Percentiles rank a stretch among this genome's conserved stretches.
Conservation (phyloP, 2,113 vertebrate species). For the Smithornis capensis region DNA sequence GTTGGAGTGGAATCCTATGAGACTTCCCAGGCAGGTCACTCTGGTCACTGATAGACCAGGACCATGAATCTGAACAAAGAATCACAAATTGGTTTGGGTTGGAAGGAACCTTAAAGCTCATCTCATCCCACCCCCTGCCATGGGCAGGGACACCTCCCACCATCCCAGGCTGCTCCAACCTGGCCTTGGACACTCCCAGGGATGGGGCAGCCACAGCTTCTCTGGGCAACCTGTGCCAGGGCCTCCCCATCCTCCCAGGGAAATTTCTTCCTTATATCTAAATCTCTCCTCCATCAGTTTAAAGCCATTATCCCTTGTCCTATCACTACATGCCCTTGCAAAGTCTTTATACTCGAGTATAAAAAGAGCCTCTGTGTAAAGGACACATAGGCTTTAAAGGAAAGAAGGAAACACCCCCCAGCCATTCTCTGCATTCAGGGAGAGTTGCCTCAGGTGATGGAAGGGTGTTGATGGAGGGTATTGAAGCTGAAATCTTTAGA, state of each 20-base stretch:
- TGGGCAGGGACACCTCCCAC: not conserved
- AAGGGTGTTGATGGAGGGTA: not conserved
- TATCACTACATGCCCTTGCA: not conserved
- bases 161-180: not conserved
- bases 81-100: not conserved
- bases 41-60: not conserved
- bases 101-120: not conserved
- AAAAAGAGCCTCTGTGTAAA: not conserved
- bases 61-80: not conserved
- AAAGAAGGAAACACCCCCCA: not conserved
- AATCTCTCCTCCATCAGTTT: not conserved
- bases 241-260: rapidly evolving
- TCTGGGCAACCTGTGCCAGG: not conserved
- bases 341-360: not conserved
- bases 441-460: not conserved
- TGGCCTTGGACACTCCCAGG: not conserved
- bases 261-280: not conserved
- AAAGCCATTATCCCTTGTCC: not conserved
- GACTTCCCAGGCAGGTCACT: not conserved
- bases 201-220: not conserved
- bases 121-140: not conserved
- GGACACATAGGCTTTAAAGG: not conserved
- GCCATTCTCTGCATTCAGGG: not conserved
- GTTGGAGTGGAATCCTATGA: not conserved
- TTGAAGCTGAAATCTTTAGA: not conserved